Base-by-base conservation (phyloP, 92 coral and sea anemone genomes). In the Phenganax stokvisi region DNA sequence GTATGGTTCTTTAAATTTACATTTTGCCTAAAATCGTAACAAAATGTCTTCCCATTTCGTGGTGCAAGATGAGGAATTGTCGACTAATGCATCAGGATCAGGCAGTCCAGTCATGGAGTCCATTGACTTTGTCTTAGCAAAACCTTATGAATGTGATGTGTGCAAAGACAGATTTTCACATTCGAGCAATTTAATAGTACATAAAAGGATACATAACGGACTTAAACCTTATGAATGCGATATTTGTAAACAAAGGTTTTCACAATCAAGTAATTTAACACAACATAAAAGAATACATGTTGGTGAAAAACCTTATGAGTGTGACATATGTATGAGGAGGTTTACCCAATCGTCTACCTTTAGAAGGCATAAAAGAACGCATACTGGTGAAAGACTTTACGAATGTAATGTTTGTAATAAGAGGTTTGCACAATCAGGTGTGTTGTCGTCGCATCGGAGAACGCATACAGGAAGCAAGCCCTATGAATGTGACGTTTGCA, bases 191-290 rank as follows among this genome's bases (percentile, higher is more conserved):
- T 28, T 68, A 1, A 7, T 30, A 12, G 13, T 17, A 12, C 73
- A 68, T 68, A 10, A 27, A 37, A 30, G 73, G 47, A 68, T 53
- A 68, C 73, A 68, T 30, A 37, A 17, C 10, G 73, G 16, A 30
- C 17, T 30, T 10, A 68, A 68, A 27, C 73, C 73, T 12, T 68
- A 68, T 28, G 73, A 68, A 15, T 68, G 73, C 47, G 73, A 68
- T 30, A 20, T 68, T 37, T 68, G 73, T 53, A 6, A 30, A 20
- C 31, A 68, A 37, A 13, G 73, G 16, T 68, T 68, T 13, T 0
- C 53, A 10, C 53, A 68, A 37, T 37, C 73, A 68, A 20, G 31
- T 10, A 68, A 9, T 30, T 13, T 68, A 6, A n/a, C 31, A 2
- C 16, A 30, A 30, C 73, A 68, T 29, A 68, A 30, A 12, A 6